Evolutionary conservation across 2,888 invertebrate genomes (phyloP), one percentile per base, ranked within the genome.

Genomic region (Sminthurinus aureus): DNA sequence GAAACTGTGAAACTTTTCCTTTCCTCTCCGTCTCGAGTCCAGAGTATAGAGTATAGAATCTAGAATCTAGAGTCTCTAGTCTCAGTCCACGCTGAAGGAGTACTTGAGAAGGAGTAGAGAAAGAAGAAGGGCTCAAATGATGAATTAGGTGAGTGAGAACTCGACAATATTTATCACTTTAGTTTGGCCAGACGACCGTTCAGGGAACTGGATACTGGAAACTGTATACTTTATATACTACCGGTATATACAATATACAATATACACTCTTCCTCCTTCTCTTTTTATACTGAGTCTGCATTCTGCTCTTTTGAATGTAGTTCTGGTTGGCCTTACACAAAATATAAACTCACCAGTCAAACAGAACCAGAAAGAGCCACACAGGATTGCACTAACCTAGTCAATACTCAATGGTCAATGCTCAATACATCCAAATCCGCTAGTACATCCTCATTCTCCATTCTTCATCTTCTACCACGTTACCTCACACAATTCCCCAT

Each of bases 101-200:
- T 22, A 71, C 71, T 71, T 71, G 75, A 75, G 51, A 38, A 50
- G 26, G 74, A 38, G 38, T 38, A 38, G 38, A 38, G 6, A 6
- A 38, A 38, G 6, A 38, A n/a, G 78, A 78, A 58, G 58, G 64
- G 52, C 73, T 69, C 38, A 58, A 51, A 81, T 81, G 80, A 81
- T 81, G 80, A 81, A 81, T 81, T 69, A 81, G 80, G 71, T 13
- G 52, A 81, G 80, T 81, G 80, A 81, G 80, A 81, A 81, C 71
- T 73, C 73, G 80, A 81, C 73, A 80, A 73, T 73, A 81, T 81
- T 81, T 81, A 81, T 81, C 80, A 81, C 80, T 81, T 73, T 81
- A 81, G 80, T 81, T 81, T 73, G 73, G 80, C 80, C 80, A 81
- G 80, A 81, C 73, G 80, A 81, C 80, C 80, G 80, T 81, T 73